Evolutionary conservation across 2,888 invertebrate genomes (phyloP).

Genomic region (Napeogenes sylphis): DNA sequence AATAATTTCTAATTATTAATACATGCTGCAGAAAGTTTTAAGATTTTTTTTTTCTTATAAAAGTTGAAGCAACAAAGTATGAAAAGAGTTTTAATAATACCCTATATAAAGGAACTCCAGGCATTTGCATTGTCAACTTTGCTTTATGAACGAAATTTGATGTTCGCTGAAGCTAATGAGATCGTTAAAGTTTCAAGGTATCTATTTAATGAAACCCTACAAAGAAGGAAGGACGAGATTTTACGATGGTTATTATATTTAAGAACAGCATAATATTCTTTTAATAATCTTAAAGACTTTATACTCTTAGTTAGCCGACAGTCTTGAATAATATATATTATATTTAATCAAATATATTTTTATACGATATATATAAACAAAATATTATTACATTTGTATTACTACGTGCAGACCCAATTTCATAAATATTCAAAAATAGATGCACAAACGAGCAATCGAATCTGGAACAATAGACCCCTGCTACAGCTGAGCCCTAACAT

Average conservation of each 20-base stretch:
- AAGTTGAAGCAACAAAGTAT: conserved; percentile 6
- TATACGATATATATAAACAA: too few species aligned
- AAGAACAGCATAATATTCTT: conserved; percentile 8
- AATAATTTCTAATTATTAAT: too few species aligned
- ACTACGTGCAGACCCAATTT: conserved; percentile 9
- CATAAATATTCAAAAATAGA: conserved; percentile 33
- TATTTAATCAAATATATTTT: too few species aligned
- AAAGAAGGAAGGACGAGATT: conserved; percentile 19
- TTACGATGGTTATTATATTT: conserved; percentile 20
- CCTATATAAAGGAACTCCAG: too few species aligned
- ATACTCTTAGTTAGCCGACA: not conserved
- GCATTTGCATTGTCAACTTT: too few species aligned
- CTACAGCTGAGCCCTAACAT: conserved; percentile 38
- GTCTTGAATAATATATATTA: too few species aligned
- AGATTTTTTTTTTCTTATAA: conserved; percentile 2
- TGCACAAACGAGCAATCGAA: conserved; percentile 30
- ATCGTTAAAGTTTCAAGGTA: too few species aligned
- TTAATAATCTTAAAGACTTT: conserved; percentile 2
- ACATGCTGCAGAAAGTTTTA: too few species aligned
- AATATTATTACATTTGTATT: too few species aligned
- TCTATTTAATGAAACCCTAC: conserved; percentile 27
- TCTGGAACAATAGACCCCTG: conserved; percentile 31
- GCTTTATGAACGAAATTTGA: too few species aligned
- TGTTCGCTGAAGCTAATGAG: too few species aligned
- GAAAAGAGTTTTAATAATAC: conserved; percentile 9